Evolutionary conservation across 2,888 invertebrate species (phyloP).

Genomic region (Sericinus montela): DNA sequence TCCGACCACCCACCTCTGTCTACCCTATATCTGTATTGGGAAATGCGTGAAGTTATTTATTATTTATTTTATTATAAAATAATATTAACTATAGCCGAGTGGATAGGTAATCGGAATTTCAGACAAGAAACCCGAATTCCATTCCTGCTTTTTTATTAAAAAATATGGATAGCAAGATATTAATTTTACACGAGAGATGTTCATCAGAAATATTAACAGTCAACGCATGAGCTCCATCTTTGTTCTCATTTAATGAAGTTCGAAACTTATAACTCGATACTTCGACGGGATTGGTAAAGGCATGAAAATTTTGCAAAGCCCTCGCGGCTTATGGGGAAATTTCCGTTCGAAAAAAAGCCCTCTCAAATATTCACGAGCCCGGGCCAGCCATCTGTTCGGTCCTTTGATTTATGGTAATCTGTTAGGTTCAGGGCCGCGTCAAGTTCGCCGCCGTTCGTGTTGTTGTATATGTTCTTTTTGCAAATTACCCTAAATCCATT

Average conservation of each 20-base stretch:
- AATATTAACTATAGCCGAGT: too few relatives aligned
- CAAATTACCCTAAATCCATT: not conserved
- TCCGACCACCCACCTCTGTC: too few relatives aligned
- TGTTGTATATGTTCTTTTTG: not conserved
- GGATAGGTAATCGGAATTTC: too few relatives aligned
- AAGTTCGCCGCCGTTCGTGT: constrained; percentile 11
- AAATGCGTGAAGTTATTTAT: too few relatives aligned
- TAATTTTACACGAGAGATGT: too few relatives aligned
- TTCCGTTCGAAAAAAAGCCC: constrained; percentile 13
- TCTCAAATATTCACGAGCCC: constrained; percentile 22
- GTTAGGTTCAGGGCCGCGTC: constrained; percentile 17
- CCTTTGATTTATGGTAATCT: constrained; percentile 23
- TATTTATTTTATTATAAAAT: too few relatives aligned
- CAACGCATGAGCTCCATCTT: not conserved
- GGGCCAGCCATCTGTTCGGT: constrained; percentile 20
- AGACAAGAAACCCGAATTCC: too few relatives aligned
- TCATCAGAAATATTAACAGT: not conserved
- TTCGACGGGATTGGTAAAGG: constrained; percentile 6
- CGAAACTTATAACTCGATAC: constrained; percentile 11
- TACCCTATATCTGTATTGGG: too few relatives aligned
- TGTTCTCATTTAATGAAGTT: constrained; percentile 8
- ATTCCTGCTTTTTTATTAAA: too few relatives aligned
- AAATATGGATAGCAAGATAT: too few relatives aligned
- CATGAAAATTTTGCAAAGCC: constrained; percentile 15
- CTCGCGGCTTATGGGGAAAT: constrained; percentile 14